A percentile compares a stretch with the other conserved stretches of the same genome.
Evolutionary conservation across 2,797 vertebrate species (phyloP).

Genomic region (Arrhamphus sclerolepis): DNA sequence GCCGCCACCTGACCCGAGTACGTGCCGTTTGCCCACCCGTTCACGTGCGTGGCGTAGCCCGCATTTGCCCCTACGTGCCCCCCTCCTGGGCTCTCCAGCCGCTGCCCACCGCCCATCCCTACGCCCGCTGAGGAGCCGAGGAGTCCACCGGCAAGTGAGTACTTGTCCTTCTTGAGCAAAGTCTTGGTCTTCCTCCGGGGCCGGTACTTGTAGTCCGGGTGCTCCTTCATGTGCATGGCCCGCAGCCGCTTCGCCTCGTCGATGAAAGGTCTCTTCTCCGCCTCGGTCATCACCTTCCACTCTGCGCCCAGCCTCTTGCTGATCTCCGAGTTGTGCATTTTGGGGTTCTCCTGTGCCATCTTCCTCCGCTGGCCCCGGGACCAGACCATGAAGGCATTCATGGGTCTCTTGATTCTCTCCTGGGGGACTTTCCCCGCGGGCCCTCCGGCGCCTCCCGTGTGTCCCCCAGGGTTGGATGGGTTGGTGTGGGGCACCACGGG

Average conservation of each 20-base stretch:
- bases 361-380: slow-evolving; percentile 88
- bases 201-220: slow-evolving; percentile 99
- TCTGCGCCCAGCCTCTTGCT: slow-evolving; percentile 88
- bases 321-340: slow-evolving; percentile 93
- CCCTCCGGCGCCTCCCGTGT: slow-evolving; percentile 78
- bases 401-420: slow-evolving; percentile 93
- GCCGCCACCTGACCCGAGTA: slow-evolving; percentile 94
- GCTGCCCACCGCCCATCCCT: slow-evolving; percentile 85
- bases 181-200: slow-evolving; percentile 97
- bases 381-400: slow-evolving; percentile 99
- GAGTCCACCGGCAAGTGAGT: slow-evolving; percentile 91
- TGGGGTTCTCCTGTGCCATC: slow-evolving; percentile 91
- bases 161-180: slow-evolving; percentile 97
- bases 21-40: slow-evolving; percentile 94
- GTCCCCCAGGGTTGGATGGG: slow-evolving; percentile 87
- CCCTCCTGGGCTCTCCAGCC: slow-evolving; percentile 90
- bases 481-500: slow-evolving; percentile 88
- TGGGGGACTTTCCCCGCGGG: slow-evolving; percentile 83
- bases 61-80: slow-evolving; percentile 73
- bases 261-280: slow-evolving; percentile 96
- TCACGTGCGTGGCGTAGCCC: slow-evolving; percentile 91
- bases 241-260: slow-evolving; percentile 96
- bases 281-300: slow-evolving; percentile 96
- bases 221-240: slow-evolving; percentile 98
- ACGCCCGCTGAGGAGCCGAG: slow-evolving; percentile 83